Evolutionary conservation across 2,888 invertebrate genomes (phyloP).

Genomic region (Disparrhopalites patrizii): DNA sequence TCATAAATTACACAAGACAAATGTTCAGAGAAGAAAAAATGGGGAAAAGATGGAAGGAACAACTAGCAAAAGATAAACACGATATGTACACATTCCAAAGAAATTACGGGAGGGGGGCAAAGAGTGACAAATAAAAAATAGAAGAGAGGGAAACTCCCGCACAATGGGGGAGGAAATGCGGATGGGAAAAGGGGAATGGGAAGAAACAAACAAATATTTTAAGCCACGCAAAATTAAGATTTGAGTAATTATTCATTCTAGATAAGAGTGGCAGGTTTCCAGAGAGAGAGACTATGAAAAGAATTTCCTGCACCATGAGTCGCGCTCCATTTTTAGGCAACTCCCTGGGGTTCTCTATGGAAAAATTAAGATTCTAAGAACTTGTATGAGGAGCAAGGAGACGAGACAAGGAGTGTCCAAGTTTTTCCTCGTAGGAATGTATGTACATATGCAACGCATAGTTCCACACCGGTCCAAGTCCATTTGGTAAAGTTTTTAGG

Average conservation of each 20-base stretch:
- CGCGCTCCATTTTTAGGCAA: too few species aligned
- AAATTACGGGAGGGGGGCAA: background rate
- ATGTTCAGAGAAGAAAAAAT: too few species aligned
- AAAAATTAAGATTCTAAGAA: background rate
- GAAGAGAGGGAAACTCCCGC: background rate
- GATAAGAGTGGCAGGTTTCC: constrained; percentile 1
- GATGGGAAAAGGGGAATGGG: background rate
- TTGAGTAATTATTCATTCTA: constrained; percentile 3
- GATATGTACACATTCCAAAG: too few species aligned
- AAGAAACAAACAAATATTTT: background rate
- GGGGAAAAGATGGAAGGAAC: too few species aligned
- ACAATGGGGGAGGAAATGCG: background rate
- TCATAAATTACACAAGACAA: too few species aligned
- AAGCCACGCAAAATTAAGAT: constrained; percentile 10
- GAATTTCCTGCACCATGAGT: background rate
- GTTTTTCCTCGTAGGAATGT: too few species aligned
- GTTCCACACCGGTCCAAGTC: too few species aligned
- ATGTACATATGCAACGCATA: too few species aligned
- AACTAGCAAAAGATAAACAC: too few species aligned
- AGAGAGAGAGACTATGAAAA: background rate
- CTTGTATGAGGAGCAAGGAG: too few species aligned
- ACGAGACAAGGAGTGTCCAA: too few species aligned
- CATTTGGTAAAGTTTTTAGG: too few species aligned
- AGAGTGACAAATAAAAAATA: background rate
- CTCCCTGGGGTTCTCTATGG: background rate